Evolutionary conservation across 1,140 invertebrate species (phyloP), one percentile per base, ranked within the genome.

Genomic region (Myzus persicae): DNA sequence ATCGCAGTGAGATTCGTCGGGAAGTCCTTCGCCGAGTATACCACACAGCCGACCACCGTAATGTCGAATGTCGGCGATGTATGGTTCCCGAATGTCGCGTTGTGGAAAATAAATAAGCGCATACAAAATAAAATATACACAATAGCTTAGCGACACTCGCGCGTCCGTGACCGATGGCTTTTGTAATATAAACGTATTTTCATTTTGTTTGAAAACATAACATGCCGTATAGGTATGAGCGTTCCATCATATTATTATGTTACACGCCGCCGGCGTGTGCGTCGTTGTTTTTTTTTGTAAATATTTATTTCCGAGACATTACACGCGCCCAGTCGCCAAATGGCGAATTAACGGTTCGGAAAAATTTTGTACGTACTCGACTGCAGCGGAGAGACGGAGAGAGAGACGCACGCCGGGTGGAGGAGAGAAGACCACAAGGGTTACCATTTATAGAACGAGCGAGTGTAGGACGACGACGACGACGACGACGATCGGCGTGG

Each of bases 391-490:
- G 9, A 59, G 54, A 8, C 18, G 40, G 18, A 18, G 20, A 46
- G 90, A n/a, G 42, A 44, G 42, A 44, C 6, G 22, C 22, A 22
- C n/a, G 20, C 1, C 22, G 38, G 22, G 38, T 6, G 40, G 26
- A 24, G 24, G 38, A n/a, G n/a, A 44, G 31, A 31, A 59, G 89
- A 38, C 42, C 14, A 48, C n/a, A 14, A 91, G 90, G 90, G 90
- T 91, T 91, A 91, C 90, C 90, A 91, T 91, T 91, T 91, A 91
- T 91, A 91, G 90, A 91, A 76, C 67, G 14, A 20, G n/a, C 89
- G 24, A 46, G 90, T 91, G 90, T 91, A 91, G 90, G 90, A 91
- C n/a, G 20, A 11, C 48, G 18, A 38, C 67, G 22, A 38, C 67
- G 22, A 38, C 82, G 85, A 87, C 82, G 40, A 85, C 36, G 87